Evolutionary conservation across 2,113 vertebrate genomes (phyloP).

Genomic region (Cromileptes altivelis): DNA sequence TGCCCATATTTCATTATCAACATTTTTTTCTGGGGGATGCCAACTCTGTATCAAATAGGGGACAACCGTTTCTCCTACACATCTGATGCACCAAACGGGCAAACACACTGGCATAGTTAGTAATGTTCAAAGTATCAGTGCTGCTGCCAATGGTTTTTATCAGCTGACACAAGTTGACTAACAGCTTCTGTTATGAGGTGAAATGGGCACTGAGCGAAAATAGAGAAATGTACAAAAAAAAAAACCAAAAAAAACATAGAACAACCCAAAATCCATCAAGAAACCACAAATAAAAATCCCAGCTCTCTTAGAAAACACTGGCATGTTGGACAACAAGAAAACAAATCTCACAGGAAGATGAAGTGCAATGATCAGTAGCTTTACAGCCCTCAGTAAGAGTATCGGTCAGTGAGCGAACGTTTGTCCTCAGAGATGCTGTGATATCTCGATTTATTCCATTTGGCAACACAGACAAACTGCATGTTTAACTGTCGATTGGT

Average conservation of each 20-base stretch:
- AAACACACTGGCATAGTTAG: constrained; percentile 31
- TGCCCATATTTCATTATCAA: constrained; percentile 36
- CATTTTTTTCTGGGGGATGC: constrained; percentile 32
- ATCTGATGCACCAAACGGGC: constrained; percentile 20
- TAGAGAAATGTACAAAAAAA: constrained; percentile 75
- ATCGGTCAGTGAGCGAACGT: constrained; percentile 41
- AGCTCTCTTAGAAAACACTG: constrained; percentile 49
- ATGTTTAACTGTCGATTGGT: constrained; percentile 43
- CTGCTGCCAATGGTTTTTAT: constrained; percentile 12
- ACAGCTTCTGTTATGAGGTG: constrained; percentile 20
- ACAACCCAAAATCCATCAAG: constrained; percentile 32
- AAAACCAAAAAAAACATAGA: constrained; percentile 25
- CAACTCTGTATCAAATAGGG: constrained; percentile 50
- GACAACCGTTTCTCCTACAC: background rate
- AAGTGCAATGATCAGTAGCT: constrained; percentile 76
- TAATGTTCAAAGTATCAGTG: constrained; percentile 47
- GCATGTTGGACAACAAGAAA: constrained; percentile 56
- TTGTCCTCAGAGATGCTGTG: constrained; percentile 33
- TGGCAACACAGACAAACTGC: constrained; percentile 61
- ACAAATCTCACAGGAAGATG: constrained; percentile 73
- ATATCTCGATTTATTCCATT: constrained; percentile 56
- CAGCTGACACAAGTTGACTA: constrained; percentile 7
- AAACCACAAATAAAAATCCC: constrained; percentile 43
- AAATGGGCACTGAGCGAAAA: constrained; percentile 41
- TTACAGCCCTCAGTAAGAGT: constrained; percentile 47